phyloP scores from a whole-genome alignment of 2,888 invertebrate species.

The Folsomia manolachei region DNA sequence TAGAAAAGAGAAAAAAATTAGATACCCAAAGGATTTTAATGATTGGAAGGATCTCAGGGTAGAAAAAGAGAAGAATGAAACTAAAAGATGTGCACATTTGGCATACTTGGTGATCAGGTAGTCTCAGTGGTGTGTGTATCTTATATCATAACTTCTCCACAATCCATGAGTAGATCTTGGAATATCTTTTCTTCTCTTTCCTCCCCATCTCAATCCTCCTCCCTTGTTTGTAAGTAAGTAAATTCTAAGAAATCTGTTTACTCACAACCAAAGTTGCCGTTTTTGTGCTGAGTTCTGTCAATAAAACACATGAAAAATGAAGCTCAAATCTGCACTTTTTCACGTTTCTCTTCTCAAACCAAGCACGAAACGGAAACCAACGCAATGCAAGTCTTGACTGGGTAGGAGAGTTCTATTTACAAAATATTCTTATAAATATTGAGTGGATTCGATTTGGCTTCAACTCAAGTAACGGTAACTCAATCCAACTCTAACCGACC shows the following conservation, averaged over 20 bases:
- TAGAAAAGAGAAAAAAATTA: neutral
- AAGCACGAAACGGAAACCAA: too few relatives aligned
- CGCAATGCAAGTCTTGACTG: too few relatives aligned
- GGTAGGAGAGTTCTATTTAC: neutral
- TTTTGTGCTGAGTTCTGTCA: constrained; percentile 28
- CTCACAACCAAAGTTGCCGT: constrained; percentile 34
- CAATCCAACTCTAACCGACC: neutral
- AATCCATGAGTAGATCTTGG: neutral
- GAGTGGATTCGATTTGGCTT: constrained; percentile 3
- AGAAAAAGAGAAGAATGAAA: too few relatives aligned
- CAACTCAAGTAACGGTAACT: neutral
- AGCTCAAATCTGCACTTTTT: constrained; percentile 37
- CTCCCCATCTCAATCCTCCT: neutral
- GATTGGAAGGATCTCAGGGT: neutral
- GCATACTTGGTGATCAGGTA: neutral
- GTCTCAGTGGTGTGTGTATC: neutral
- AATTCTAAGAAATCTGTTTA: constrained; percentile 34
- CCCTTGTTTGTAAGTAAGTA: constrained; percentile 14
- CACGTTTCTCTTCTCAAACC: neutral
- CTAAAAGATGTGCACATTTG: neutral
- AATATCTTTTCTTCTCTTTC: neutral
- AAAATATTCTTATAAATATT: constrained; percentile 7
- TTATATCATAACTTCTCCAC: neutral
- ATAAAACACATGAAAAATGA: constrained; percentile 46
- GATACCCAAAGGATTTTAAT: neutral